Percentiles rank a stretch among this genome's conserved stretches.
phyloP scores from a whole-genome alignment of 2,888 invertebrate species.

The Lasioglossum figueresi region DNA sequence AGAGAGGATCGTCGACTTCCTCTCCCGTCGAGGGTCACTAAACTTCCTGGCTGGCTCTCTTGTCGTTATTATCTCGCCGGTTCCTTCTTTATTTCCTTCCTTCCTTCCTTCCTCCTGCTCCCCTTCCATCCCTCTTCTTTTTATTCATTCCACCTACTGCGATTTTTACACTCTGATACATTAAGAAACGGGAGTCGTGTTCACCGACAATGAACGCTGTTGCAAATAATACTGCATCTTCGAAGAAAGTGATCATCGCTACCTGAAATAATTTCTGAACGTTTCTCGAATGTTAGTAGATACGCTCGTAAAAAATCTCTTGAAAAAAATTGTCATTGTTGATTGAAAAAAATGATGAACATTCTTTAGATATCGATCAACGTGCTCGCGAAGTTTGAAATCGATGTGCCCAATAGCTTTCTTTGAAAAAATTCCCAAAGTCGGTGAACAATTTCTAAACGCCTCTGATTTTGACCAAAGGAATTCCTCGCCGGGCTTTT shows the following conservation, averaged over 20 bases:
- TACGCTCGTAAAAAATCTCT: neutral
- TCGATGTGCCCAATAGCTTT: too few species aligned
- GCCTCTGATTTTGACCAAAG: neutral
- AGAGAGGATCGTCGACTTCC: constrained; percentile 3
- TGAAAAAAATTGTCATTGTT: neutral
- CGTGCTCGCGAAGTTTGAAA: too few species aligned
- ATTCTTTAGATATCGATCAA: neutral
- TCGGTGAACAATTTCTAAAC: neutral
- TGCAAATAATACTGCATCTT: too few species aligned
- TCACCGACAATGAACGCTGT: neutral
- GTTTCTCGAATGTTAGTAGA: neutral
- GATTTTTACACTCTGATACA: neutral
- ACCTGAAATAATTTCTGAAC: neutral
- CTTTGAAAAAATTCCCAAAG: too few species aligned
- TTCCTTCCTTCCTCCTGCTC: neutral
- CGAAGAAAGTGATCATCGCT: too few species aligned
- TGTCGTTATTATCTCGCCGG: constrained; percentile 38
- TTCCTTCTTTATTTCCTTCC: constrained; percentile 9
- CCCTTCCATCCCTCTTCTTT: neutral
- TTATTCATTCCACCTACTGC: neutral
- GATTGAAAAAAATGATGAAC: neutral
- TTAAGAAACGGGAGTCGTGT: neutral
- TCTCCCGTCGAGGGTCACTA: constrained; percentile 30
- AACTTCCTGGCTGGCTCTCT: constrained; percentile 26
- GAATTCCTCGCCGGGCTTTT: neutral